Conservation (phyloP, 1,140 invertebrate genomes). For the Brachionus koreanus region DNA sequence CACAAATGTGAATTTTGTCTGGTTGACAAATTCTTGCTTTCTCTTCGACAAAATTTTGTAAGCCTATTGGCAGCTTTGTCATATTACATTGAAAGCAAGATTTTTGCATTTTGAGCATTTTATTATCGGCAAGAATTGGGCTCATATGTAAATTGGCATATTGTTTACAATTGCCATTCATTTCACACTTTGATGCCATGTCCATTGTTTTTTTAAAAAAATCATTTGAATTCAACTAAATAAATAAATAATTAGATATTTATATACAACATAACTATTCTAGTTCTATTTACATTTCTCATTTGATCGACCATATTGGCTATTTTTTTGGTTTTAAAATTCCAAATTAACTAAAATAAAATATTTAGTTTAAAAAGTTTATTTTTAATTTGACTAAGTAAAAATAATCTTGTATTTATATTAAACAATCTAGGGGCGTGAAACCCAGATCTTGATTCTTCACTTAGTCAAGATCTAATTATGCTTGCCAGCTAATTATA, state of each 20-base stretch:
- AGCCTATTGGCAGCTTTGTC: neutral
- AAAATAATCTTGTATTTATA: constrained; percentile 23
- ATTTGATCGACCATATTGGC: constrained; percentile 15
- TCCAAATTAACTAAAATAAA: neutral
- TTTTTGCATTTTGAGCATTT: neutral
- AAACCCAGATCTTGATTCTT: neutral
- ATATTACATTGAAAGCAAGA: neutral
- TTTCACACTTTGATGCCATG: neutral
- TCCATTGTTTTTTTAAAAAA: neutral
- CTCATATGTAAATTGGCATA: neutral
- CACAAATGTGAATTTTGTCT: constrained; percentile 80
- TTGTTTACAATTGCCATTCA: constrained; percentile 18
- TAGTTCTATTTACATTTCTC: neutral
- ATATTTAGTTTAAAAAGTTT: neutral
- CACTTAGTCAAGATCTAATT: constrained; percentile 3
- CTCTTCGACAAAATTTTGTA: constrained; percentile 46
- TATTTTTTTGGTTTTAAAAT: neutral
- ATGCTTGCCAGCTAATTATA: constrained; percentile 2
- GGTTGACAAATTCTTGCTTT: constrained; percentile 70
- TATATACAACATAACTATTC: neutral
- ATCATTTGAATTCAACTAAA: neutral
- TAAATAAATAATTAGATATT: neutral
- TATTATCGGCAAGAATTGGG: neutral
- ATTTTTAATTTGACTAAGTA: neutral
- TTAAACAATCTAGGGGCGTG: neutral